Base-by-base conservation (phyloP, 2,888 invertebrate species). In the Patella ulyssiponensis region DNA sequence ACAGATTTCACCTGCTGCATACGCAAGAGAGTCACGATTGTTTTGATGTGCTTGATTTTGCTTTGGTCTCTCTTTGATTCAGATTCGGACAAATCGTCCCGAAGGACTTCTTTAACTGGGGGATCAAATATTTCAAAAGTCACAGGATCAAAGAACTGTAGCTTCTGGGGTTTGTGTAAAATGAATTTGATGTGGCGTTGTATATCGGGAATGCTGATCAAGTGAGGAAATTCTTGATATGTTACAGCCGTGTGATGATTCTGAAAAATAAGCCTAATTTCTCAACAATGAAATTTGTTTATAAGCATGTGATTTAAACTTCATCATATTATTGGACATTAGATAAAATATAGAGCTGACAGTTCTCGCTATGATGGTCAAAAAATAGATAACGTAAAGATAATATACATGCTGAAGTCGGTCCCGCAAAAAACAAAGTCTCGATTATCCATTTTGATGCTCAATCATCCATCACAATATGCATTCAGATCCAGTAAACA, bases 151-250 rank as follows among this genome's bases (percentile, higher is more conserved):
- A 64, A 64, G 64, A 64, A 64, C 14, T 64, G 20, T 3, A 64
- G 23, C 23, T 20, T 64, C 23, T 69, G 54, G 12, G 33, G 75
- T 51, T 75, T 75, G 27, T 72, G 72, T 53, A 76, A 73, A 23
- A 64, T 11, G 17, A 52, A 56, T 15, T 64, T 51, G 20, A 73
- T 33, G 15, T 73, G 72, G 23, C 72, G 33, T 53, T 76, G 76
- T 15, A 76, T 73, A 11, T 76, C 76, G 4, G 51, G 33, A 17
- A 76, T 51, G 12, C 27, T 58, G 20, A 76, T 23, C 51, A 76
- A 58, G 17, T 64, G 69, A 2, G 73, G 72, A 27, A 69, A 72
- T 58, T 76, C 52, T 64, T 69, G 56, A 64, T 72, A 76, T 23
- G 73, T 58, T 54, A 72, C 15, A 2, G 76, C 69, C 1, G 73